Percentiles rank a stretch among this genome's conserved stretches.
These are phyloP conservation scores for Corythornis madagascariensis DNA, from an alignment of 2,113 vertebrate species.

Conservation along the genomic window DNA sequence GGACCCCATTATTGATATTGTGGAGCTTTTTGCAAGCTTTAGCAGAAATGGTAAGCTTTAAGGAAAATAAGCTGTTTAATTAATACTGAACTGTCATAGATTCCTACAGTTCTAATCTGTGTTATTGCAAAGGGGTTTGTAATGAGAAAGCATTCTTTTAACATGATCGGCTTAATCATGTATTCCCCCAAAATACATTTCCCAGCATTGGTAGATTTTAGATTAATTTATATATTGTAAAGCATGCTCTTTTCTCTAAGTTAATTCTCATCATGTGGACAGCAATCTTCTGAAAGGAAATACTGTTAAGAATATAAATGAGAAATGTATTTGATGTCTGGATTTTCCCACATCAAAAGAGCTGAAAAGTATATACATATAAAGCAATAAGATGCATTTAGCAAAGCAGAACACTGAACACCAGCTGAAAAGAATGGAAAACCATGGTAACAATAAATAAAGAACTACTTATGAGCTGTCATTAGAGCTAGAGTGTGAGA, in stretches of 20 bases:
- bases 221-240: not conserved
- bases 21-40: not conserved
- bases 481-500: not conserved
- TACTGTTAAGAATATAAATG: not conserved
- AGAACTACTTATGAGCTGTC: not conserved
- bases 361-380: not conserved
- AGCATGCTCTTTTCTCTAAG: not conserved
- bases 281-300: not conserved
- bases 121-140: not conserved
- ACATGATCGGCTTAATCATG: not conserved
- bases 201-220: not conserved
- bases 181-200: not conserved
- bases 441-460: not conserved
- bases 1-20: not conserved
- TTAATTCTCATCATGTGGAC: not conserved
- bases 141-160: not conserved
- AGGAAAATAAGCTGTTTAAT: not conserved
- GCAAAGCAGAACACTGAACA: not conserved
- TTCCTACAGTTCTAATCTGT: not conserved
- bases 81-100: not conserved
- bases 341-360: not conserved
- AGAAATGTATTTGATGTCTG: constrained; percentile 12
- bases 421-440: not conserved
- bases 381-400: not conserved
- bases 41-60: not conserved